These are phyloP conservation scores for Tychaedon coryphoeus DNA, from an alignment of 2,113 vertebrate genomes.

Conservation along the genomic window DNA sequence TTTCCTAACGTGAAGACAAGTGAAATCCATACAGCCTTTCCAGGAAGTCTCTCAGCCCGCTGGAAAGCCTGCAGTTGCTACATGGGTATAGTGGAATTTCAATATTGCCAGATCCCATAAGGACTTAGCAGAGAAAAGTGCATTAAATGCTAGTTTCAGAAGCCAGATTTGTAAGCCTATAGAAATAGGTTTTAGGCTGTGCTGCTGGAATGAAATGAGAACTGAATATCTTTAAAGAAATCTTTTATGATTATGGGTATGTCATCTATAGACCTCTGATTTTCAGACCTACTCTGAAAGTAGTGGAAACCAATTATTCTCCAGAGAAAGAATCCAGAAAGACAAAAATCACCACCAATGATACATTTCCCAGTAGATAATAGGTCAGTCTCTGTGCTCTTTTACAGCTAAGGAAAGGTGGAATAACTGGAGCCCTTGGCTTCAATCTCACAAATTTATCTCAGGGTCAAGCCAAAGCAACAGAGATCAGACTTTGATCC, in stretches of 20 bases:
- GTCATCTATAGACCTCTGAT: conserved; percentile 32
- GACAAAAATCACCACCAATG: conserved; percentile 43
- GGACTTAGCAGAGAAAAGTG: conserved; percentile 42
- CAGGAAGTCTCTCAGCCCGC: background rate
- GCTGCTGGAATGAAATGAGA: conserved; percentile 56
- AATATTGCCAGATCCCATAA: background rate
- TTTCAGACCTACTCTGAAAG: conserved; percentile 47
- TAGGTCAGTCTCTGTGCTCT: background rate
- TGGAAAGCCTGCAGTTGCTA: conserved; percentile 44
- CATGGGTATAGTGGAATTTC: background rate
- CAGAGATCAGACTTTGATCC: background rate
- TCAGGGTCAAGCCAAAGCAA: background rate
- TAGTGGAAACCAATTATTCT: conserved; percentile 55
- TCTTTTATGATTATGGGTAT: conserved; percentile 57
- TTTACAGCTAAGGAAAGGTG: background rate
- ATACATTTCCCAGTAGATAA: background rate
- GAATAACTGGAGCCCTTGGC: background rate
- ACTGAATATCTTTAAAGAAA: conserved; percentile 69
- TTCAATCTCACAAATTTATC: background rate
- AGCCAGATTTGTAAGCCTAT: conserved; percentile 48
- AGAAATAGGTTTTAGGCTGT: conserved; percentile 54
- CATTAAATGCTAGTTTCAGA: conserved; percentile 15
- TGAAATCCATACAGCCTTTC: background rate
- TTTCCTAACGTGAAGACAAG: conserved; percentile 23
- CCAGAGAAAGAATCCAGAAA: background rate